These are phyloP conservation scores for Molossus alvarezi DNA, from an alignment of 2,797 vertebrate species.

Conservation along the genomic window DNA sequence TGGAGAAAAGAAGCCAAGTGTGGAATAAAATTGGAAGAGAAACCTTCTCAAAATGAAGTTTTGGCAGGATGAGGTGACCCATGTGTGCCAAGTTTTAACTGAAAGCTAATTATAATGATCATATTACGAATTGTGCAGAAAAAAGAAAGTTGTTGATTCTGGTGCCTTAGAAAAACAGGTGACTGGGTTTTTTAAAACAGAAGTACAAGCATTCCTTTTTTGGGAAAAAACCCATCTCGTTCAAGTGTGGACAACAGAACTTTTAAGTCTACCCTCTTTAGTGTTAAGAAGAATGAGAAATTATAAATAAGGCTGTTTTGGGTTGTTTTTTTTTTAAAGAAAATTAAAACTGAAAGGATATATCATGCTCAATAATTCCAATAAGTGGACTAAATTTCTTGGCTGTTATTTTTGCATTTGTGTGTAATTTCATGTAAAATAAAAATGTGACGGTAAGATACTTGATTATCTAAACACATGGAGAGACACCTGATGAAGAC, in stretches of 20 bases:
- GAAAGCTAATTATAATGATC: slow-evolving; percentile 10
- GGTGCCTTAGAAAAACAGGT: neutral
- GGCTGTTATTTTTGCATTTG: neutral
- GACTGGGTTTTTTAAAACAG: neutral
- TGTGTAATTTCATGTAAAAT: neutral
- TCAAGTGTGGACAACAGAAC: neutral
- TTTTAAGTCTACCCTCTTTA: neutral
- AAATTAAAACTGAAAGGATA: neutral
- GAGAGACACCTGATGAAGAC: neutral
- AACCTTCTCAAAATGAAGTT: neutral
- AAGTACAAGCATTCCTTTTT: neutral
- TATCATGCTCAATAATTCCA: neutral
- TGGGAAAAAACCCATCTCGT: neutral
- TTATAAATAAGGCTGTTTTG: neutral
- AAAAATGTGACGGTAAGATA: neutral
- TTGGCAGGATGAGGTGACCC: neutral
- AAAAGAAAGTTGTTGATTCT: neutral
- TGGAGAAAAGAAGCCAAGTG: slow-evolving; percentile 23
- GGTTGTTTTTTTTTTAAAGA: neutral
- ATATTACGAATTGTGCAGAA: neutral
- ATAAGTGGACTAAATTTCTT: neutral
- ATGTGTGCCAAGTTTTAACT: slow-evolving; percentile 24
- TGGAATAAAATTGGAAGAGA: slow-evolving; percentile 40
- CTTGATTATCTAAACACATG: neutral
- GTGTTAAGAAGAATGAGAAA: slow-evolving; percentile 45